Percentiles rank a stretch among this genome's conserved stretches.
These are phyloP conservation scores for Tupiocoris notatus DNA, from an alignment of 2,888 invertebrate species.

Conservation along the genomic window DNA sequence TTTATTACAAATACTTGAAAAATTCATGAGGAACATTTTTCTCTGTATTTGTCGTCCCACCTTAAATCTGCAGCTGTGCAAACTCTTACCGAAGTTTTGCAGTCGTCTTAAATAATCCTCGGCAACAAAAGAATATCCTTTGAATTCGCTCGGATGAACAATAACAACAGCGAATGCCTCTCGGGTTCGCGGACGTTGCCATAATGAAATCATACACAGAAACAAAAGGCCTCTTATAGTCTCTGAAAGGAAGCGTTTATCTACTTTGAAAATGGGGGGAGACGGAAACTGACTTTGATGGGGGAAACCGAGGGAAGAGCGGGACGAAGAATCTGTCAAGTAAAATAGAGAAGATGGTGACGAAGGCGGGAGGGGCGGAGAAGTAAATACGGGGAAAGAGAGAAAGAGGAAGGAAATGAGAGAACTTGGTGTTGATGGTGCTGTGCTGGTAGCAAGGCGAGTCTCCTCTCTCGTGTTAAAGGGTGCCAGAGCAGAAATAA, in stretches of 20 bases:
- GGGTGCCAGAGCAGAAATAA: slow-evolving; percentile 48
- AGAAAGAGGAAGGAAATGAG: slow-evolving; percentile 4
- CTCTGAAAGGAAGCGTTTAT: slow-evolving; percentile 34
- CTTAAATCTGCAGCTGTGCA: too few relatives aligned
- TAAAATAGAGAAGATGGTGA: slow-evolving; percentile 15
- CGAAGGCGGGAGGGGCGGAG: background rate
- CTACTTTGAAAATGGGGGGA: slow-evolving; percentile 26
- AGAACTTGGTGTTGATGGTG: background rate
- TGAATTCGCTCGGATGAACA: too few relatives aligned
- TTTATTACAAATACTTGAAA: too few relatives aligned
- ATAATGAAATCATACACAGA: slow-evolving; percentile 5
- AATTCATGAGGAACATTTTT: too few relatives aligned
- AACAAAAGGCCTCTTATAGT: slow-evolving; percentile 9
- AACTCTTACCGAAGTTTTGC: too few relatives aligned
- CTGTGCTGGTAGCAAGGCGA: background rate
- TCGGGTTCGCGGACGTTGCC: too few relatives aligned
- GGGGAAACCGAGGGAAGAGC: slow-evolving; percentile 9
- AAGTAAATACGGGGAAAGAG: background rate
- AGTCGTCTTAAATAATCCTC: too few relatives aligned
- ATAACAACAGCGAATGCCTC: too few relatives aligned
- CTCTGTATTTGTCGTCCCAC: too few relatives aligned
- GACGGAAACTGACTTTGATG: slow-evolving; percentile 13
- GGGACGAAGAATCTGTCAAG: slow-evolving; percentile 37
- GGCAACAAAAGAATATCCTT: too few relatives aligned
- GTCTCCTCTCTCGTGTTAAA: slow-evolving; percentile 27